Base-by-base conservation (phyloP, 2,113 vertebrate species). In the Barnardius zonarius region DNA sequence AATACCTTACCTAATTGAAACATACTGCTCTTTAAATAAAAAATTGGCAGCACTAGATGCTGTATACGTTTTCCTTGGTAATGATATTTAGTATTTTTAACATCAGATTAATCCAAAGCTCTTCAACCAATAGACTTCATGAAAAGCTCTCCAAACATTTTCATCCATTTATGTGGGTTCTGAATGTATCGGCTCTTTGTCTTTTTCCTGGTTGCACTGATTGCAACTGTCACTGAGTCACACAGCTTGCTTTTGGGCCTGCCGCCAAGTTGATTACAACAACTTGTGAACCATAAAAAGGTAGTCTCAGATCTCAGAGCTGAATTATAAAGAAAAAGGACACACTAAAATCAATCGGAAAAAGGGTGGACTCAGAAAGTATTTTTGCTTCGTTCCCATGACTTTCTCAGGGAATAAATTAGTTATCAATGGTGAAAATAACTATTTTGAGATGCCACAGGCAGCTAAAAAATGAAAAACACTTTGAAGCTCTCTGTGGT, bases 201-300 rank as follows among this genome's bases (percentile, higher is more conserved):
- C 92, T 97, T 97, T 94, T 95, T 86, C 80, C 92, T 94, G 75
- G 73, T 90, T 85, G 92, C 93, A 96, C 96, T 91, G 97, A 97
- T 92, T 93, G 97, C 97, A 96, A 97, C 98, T 98, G 98, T 98
- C 97, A 98, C 98, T 96, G 98, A 98, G 98, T 98, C 97, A 97
- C 98, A 98, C 98, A 98, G 98, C 96, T 96, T 92, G 94, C 88
- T 92, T 96, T 96, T 79, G 95, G 98, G 98, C 97, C 54, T 22
- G 48, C 74, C 37, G 98, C 98, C 98, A 98, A 96, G 49, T 33
- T 94, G 97, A 97, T 98, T 97, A 98, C 98, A 98, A 95, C 97
- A 96, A 94, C 95, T 97, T 98, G 97, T 98, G 92, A 92, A 95
- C 96, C 93, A 96, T 89, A 88, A 94, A 98, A 98, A 98, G 96